Percentiles rank a stretch among this genome's conserved stretches.
These are phyloP conservation scores for Varanus komodoensis DNA, from an alignment of 2,113 vertebrate genomes.

Conservation along the genomic window DNA sequence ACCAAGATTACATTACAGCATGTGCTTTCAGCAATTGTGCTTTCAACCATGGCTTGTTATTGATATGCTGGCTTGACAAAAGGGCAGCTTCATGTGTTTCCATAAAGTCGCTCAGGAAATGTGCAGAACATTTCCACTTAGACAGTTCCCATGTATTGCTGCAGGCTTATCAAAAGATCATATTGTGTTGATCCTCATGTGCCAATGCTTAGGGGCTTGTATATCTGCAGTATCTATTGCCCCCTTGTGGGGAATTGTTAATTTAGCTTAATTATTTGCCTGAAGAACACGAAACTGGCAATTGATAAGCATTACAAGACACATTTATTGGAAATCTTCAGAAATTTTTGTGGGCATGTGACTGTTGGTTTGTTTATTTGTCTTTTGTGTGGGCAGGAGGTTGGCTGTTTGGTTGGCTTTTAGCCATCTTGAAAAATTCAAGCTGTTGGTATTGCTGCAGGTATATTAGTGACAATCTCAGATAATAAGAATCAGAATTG, in stretches of 20 bases:
- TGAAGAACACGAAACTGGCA: neutral
- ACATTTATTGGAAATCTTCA: neutral
- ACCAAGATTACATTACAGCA: neutral
- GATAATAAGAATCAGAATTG: neutral
- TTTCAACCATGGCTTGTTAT: neutral
- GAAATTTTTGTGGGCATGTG: neutral
- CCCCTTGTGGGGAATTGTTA: conserved; percentile 22
- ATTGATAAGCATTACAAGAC: neutral
- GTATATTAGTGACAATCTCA: neutral
- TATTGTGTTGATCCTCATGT: neutral
- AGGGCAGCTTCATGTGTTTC: neutral
- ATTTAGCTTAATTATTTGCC: neutral
- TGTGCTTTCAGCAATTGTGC: neutral
- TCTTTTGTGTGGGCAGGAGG: neutral
- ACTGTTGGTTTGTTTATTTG: neutral
- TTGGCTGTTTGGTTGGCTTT: neutral
- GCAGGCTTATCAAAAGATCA: neutral
- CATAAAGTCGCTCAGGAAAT: neutral
- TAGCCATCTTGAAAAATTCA: neutral
- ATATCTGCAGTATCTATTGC: conserved; percentile 4
- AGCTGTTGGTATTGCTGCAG: neutral
- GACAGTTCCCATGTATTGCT: neutral
- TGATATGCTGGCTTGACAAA: too few species aligned
- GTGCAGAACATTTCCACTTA: neutral
- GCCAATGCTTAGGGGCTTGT: too few species aligned